phyloP scores from a whole-genome alignment of 2,888 invertebrate species.

The Hemaris fuciformis region DNA sequence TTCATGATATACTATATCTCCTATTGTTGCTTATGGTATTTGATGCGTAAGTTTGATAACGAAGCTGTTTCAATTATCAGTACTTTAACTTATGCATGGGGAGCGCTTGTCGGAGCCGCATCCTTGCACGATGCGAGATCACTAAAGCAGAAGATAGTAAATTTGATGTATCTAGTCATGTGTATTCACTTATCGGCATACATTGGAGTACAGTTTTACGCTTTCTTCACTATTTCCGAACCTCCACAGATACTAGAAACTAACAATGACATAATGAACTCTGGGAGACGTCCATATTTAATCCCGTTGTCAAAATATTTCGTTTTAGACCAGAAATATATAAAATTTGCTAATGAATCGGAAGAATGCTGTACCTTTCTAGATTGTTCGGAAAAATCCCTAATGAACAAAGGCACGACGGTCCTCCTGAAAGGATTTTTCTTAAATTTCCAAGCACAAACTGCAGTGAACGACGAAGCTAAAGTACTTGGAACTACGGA shows the following conservation, averaged over 20 bases:
- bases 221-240: constrained; percentile 54
- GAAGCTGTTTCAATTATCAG: constrained; percentile 34
- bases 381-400: constrained; percentile 41
- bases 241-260: constrained; percentile 52
- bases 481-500: constrained; percentile 46
- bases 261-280: constrained; percentile 48
- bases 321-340: constrained; percentile 44
- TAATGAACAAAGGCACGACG: constrained; percentile 51
- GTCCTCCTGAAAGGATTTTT: constrained; percentile 46
- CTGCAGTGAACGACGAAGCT: constrained; percentile 57
- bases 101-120: constrained; percentile 52
- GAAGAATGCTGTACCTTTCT: constrained; percentile 41
- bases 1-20: constrained; percentile 55
- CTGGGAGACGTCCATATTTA: constrained; percentile 47
- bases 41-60: constrained; percentile 45
- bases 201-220: constrained; percentile 56
- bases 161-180: constrained; percentile 51
- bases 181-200: constrained; percentile 56
- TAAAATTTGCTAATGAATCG: constrained; percentile 44
- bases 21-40: constrained; percentile 48
- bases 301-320: constrained; percentile 45
- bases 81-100: constrained; percentile 54
- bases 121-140: constrained; percentile 46
- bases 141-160: constrained; percentile 56
- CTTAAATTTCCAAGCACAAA: constrained; percentile 44